These are phyloP conservation scores for Tetrapedia diversipes DNA, from an alignment of 2,888 invertebrate species.

Conservation along the genomic window DNA sequence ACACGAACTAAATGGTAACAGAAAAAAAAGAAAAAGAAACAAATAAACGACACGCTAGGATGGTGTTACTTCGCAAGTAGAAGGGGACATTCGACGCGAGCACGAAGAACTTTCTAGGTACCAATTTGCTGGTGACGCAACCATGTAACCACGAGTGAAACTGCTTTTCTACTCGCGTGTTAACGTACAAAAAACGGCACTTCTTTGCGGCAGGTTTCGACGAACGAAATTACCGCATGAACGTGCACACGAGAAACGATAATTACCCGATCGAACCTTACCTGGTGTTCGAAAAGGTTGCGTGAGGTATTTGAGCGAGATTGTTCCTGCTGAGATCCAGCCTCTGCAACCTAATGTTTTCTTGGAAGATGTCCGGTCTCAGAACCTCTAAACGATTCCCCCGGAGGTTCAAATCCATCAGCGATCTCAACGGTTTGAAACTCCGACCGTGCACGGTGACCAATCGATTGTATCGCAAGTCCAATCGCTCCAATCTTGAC, in stretches of 20 bases:
- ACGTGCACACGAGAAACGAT: background rate
- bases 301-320: slow-evolving; percentile 87
- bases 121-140: slow-evolving; percentile 77
- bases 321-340: slow-evolving; percentile 91
- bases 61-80: slow-evolving; percentile 63
- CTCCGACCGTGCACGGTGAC: slow-evolving; percentile 87
- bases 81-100: slow-evolving; percentile 71
- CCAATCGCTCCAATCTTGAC: slow-evolving; percentile 88
- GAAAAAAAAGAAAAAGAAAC: background rate
- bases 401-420: slow-evolving; percentile 89
- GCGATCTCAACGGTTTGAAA: slow-evolving; percentile 86
- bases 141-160: slow-evolving; percentile 75
- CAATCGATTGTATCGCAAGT: slow-evolving; percentile 90
- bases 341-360: slow-evolving; percentile 86
- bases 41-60: slow-evolving; percentile 69
- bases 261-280: slow-evolving; percentile 54
- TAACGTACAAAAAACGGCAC: slow-evolving; percentile 13
- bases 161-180: slow-evolving; percentile 67
- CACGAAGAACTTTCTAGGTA: slow-evolving; percentile 77
- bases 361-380: slow-evolving; percentile 87
- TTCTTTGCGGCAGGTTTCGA: background rate
- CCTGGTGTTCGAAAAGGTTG: slow-evolving; percentile 85
- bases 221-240: background rate
- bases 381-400: slow-evolving; percentile 90
- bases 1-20: background rate